These are phyloP conservation scores for Druceiella hillmani DNA, from an alignment of 2,888 invertebrate genomes.

Conservation along the genomic window DNA sequence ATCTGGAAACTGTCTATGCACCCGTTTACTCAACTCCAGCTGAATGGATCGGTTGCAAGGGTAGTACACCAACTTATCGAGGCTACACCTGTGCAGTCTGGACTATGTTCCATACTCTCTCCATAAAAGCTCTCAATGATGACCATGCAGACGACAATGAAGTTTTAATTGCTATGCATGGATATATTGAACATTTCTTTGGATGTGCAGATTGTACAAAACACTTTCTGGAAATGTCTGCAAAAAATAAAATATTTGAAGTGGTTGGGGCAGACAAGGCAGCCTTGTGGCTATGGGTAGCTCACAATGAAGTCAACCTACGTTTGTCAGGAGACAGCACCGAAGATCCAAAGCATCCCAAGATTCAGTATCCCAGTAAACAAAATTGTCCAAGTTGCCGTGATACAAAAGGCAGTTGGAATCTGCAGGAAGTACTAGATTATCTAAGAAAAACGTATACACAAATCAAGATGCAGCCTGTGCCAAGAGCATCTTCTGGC, in stretches of 20 bases:
- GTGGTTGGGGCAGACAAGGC: slow-evolving; percentile 68
- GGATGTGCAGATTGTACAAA: slow-evolving; percentile 86
- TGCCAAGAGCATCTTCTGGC: slow-evolving; percentile 38
- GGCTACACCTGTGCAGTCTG: slow-evolving; percentile 95
- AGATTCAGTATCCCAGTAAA: slow-evolving; percentile 79
- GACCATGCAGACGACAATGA: slow-evolving; percentile 54
- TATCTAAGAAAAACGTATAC: slow-evolving; percentile 56
- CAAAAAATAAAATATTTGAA: slow-evolving; percentile 60
- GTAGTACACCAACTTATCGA: slow-evolving; percentile 67
- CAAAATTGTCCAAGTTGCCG: slow-evolving; percentile 65
- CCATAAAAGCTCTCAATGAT: slow-evolving; percentile 64
- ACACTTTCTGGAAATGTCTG: slow-evolving; percentile 87
- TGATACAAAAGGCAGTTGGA: slow-evolving; percentile 53
- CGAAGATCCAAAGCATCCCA: slow-evolving; percentile 87
- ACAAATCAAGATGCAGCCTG: slow-evolving; percentile 32
- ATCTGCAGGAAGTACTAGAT: slow-evolving; percentile 55
- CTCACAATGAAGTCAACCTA: slow-evolving; percentile 90
- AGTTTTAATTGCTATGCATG: slow-evolving; percentile 77
- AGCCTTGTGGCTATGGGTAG: slow-evolving; percentile 89
- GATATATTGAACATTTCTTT: slow-evolving; percentile 88
- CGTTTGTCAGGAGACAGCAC: slow-evolving; percentile 79
- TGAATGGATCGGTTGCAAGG: slow-evolving; percentile 75
- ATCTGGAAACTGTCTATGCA: slow-evolving; percentile 47
- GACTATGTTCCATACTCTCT: slow-evolving; percentile 89
- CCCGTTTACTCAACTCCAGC: slow-evolving; percentile 51